Percentiles rank a stretch among this genome's conserved stretches.
Evolutionary conservation across 2,113 vertebrate genomes (phyloP).

Genomic region (Anser brachyrhynchus): DNA sequence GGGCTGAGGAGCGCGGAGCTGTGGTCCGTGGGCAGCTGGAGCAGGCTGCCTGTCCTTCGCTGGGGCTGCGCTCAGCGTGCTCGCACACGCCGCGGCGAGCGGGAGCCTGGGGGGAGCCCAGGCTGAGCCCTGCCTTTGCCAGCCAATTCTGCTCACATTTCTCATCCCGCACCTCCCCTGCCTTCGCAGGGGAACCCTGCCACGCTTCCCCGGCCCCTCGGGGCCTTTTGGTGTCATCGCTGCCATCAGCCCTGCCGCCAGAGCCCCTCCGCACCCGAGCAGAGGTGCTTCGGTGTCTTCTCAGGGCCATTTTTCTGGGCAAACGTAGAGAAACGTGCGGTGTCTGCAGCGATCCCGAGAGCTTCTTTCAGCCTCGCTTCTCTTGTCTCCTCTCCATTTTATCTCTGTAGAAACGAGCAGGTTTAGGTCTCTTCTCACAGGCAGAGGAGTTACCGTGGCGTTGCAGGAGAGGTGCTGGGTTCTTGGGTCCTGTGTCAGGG

Average conservation of each 20-base stretch:
- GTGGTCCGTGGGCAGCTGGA: slow-evolving; percentile 54
- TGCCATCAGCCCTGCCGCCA: not conserved
- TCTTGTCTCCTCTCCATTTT: not conserved
- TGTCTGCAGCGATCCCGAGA: not conserved
- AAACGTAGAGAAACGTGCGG: not conserved
- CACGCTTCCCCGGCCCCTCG: not conserved
- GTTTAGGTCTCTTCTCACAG: not conserved
- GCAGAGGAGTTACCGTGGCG: not conserved
- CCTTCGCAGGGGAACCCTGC: not conserved
- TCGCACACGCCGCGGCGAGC: not conserved
- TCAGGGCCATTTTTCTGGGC: not conserved
- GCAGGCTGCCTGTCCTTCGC: slow-evolving; percentile 33
- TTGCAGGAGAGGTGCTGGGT: not conserved
- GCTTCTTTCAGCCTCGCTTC: not conserved
- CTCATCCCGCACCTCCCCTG: not conserved
- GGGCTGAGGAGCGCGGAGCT: slow-evolving; percentile 13
- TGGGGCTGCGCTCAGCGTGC: slow-evolving; percentile 8
- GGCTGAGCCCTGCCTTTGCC: slow-evolving; percentile 7
- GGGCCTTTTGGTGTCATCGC: not conserved
- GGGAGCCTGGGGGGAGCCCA: not conserved
- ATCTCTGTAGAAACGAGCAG: not conserved
- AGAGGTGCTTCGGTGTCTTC: not conserved
- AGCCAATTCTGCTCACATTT: not conserved
- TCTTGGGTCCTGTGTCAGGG: not conserved
- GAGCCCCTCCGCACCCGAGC: not conserved